Percentiles rank a stretch among this genome's conserved stretches.
These are phyloP conservation scores for Crotalus horridus DNA, from an alignment of 2,113 vertebrate species.

Conservation along the genomic window DNA sequence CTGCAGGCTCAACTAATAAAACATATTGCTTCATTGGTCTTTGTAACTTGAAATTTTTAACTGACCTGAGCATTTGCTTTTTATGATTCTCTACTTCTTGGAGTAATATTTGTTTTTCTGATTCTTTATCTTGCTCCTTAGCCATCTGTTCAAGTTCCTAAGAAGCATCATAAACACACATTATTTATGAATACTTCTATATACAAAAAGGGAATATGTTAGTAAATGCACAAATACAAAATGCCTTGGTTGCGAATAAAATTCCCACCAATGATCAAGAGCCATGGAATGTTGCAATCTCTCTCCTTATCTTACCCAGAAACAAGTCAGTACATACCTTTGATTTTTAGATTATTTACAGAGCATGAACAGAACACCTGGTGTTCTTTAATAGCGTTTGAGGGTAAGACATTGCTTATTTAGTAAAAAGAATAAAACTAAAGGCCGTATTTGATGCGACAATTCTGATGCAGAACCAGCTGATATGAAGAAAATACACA, in stretches of 20 bases:
- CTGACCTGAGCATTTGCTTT: conserved; percentile 94
- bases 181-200: neutral
- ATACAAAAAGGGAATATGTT: neutral
- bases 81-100: conserved; percentile 86
- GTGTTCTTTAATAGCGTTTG: neutral
- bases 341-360: neutral
- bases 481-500: no score
- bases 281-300: neutral
- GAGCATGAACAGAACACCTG: neutral
- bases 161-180: neutral
- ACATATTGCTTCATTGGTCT: neutral
- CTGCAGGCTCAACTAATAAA: neutral
- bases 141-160: conserved; percentile 93
- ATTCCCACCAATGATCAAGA: no score
- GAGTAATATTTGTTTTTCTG: conserved; percentile 82
- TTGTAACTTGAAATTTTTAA: neutral
- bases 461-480: neutral
- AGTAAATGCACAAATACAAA: neutral
- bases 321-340: neutral
- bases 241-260: neutral
- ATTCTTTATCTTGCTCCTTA: conserved; percentile 92
- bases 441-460: neutral
- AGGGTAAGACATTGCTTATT: neutral
- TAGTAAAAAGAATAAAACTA: neutral
- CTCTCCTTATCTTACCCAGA: neutral